phyloP scores from a whole-genome alignment of 2,113 vertebrate species.

The Rhinogobius similis region DNA sequence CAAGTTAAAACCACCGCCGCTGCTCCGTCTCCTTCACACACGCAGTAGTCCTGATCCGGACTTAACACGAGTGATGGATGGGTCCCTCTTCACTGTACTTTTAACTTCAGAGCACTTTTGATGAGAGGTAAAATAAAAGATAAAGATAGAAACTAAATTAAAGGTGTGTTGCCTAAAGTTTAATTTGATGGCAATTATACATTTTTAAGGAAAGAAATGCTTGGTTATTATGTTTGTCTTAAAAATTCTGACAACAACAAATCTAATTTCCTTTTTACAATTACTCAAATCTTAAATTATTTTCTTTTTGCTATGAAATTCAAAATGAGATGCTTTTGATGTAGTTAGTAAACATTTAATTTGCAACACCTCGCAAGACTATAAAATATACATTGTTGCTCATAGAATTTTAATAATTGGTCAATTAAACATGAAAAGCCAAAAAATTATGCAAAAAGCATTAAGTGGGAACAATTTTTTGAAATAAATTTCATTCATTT shows the following conservation, averaged over 20 bases:
- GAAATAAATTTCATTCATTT: no score
- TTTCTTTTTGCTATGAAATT: no score
- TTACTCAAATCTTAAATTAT: no score
- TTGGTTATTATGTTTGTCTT: no score
- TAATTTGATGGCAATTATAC: neutral
- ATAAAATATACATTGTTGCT: neutral
- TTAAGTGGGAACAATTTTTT: no score
- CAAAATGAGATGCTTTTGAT: no score
- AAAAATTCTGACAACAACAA: no score
- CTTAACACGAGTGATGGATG: conserved; percentile 59
- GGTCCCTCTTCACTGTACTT: conserved; percentile 55
- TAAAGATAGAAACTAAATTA: neutral
- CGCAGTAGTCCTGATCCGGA: conserved; percentile 47
- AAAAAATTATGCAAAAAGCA: neutral
- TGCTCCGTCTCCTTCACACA: conserved; percentile 65
- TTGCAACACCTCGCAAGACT: neutral
- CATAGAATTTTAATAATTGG: neutral
- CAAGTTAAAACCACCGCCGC: conserved; percentile 73
- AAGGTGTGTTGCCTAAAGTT: neutral
- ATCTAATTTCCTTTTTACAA: no score
- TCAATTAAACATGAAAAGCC: neutral
- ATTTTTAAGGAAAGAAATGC: no score
- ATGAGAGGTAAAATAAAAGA: conserved; percentile 27
- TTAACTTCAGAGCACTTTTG: conserved; percentile 40
- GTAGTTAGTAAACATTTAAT: neutral